Percentiles rank a stretch among this genome's conserved stretches.
Evolutionary conservation across 2,888 invertebrate species (phyloP).

Genomic region (Caenorhabditis sulstoni): DNA sequence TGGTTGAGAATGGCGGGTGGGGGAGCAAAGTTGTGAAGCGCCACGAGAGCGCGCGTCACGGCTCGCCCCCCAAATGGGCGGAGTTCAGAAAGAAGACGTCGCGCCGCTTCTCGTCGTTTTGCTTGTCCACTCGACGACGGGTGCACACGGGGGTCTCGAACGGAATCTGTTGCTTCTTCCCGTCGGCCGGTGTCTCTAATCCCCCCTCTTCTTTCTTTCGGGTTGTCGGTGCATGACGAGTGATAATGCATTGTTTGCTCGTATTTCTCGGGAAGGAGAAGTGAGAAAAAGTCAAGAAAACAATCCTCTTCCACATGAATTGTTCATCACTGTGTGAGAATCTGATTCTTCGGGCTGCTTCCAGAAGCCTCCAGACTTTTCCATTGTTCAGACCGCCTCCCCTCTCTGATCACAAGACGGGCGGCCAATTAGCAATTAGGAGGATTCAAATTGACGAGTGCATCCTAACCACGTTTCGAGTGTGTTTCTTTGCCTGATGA

Average conservation of each 20-base stretch:
- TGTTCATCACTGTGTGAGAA: not conserved
- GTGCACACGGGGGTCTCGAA: no score
- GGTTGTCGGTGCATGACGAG: not conserved
- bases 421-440: slow-evolving; percentile 45
- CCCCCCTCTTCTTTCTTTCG: no score
- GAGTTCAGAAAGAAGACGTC: slow-evolving; percentile 44
- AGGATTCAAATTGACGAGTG: no score
- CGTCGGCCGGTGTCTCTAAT: no score
- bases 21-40: slow-evolving; percentile 47
- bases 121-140: slow-evolving; percentile 31
- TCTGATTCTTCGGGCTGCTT: no score
- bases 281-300: slow-evolving; percentile 7
- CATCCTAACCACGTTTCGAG: slow-evolving; percentile 9
- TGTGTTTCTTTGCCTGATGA: slow-evolving; percentile 29
- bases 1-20: no score
- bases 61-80: slow-evolving; percentile 26
- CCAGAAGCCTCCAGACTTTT: no score
- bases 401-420: no score
- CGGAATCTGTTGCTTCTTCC: no score
- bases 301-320: slow-evolving; percentile 22
- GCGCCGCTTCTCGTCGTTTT: no score
- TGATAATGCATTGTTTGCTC: slow-evolving; percentile 47
- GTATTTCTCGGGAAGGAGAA: not conserved
- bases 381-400: no score
- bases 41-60: slow-evolving; percentile 21